Evolutionary conservation across 2,113 vertebrate species (phyloP).

Genomic region (Dendropsophus ebraccatus): DNA sequence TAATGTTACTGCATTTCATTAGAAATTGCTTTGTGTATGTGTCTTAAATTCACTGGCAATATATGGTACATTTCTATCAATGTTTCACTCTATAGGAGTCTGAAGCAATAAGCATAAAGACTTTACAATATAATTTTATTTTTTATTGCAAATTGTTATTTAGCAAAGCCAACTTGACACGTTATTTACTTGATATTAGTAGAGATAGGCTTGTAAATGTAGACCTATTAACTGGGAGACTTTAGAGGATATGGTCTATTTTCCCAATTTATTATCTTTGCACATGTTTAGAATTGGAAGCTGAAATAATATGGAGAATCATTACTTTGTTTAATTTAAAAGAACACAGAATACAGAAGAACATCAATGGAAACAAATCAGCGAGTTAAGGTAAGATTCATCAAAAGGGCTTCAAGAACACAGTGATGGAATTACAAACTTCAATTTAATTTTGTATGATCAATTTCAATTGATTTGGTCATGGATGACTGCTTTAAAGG

Average conservation of each 20-base stretch:
- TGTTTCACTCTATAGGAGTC: too few species aligned
- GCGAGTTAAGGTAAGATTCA: slow-evolving; percentile 28
- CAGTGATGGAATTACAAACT: slow-evolving; percentile 49
- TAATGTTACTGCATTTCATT: too few species aligned
- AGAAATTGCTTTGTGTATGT: too few species aligned
- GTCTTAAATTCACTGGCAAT: too few species aligned
- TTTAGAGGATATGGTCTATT: slow-evolving; percentile 8
- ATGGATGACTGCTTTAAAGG: not conserved
- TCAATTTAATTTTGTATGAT: slow-evolving; percentile 51
- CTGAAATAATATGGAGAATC: slow-evolving; percentile 33
- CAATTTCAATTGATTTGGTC: slow-evolving; percentile 52
- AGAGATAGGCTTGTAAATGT: not conserved
- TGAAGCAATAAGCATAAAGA: too few species aligned
- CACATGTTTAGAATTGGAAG: slow-evolving; percentile 14
- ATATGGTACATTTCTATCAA: too few species aligned
- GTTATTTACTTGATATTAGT: not conserved
- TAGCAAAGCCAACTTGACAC: not conserved
- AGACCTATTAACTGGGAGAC: not conserved
- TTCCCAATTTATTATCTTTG: not conserved
- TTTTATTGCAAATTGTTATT: not conserved
- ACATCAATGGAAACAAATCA: slow-evolving; percentile 44
- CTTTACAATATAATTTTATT: too few species aligned
- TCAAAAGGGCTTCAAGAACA: slow-evolving; percentile 43
- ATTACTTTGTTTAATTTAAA: slow-evolving; percentile 30
- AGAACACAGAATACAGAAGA: slow-evolving; percentile 41